Evolutionary conservation across 2,113 vertebrate genomes (phyloP), one percentile per base, ranked within the genome.

Genomic region (Pitta sordida): DNA sequence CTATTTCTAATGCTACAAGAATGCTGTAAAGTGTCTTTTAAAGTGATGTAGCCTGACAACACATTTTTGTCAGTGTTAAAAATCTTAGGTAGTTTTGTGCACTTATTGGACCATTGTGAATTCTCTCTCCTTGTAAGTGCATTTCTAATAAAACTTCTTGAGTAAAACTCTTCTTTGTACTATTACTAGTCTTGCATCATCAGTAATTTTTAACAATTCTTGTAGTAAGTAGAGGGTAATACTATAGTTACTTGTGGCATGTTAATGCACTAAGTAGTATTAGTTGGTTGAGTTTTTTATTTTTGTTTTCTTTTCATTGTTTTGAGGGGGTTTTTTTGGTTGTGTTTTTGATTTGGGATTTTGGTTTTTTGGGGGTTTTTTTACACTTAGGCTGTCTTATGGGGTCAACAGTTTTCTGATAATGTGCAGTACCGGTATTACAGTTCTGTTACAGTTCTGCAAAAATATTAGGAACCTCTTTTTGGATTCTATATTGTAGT

Each of bases 171-270:
- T 97, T 98, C 98, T 98, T 98, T 98, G 98, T 99, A 99, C 98
- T 98, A 98, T 98, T 98, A 98, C 98, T 98, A 98, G 97, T 98
- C 97, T 98, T 98, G 98, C 98, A 98, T 98, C 98, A 99, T 98
- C 98, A 96, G 98, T 97, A 95, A 97, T 98, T 98, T 98, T 98
- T 98, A 98, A 98, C 97, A 98, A 98, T 98, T 98, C 98, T 98
- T 98, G 98, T 99, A 98, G 98, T 98, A 98, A 94, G 96, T 99
- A 98, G 98, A 97, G 97, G 98, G 97, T 99, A 98, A 98, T 98
- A 97, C 96, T 99, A 98, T 98, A 98, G 98, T 99, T 99, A 98
- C 97, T 98, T 96, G 99, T 99, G 98, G 99, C 99, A 99, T 99
- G 99, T 98, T 98, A 98, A 98, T 98, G 98, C 99, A 99, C 99